Conservation (phyloP, 2,888 invertebrate genomes). For the Catocala nupta region DNA sequence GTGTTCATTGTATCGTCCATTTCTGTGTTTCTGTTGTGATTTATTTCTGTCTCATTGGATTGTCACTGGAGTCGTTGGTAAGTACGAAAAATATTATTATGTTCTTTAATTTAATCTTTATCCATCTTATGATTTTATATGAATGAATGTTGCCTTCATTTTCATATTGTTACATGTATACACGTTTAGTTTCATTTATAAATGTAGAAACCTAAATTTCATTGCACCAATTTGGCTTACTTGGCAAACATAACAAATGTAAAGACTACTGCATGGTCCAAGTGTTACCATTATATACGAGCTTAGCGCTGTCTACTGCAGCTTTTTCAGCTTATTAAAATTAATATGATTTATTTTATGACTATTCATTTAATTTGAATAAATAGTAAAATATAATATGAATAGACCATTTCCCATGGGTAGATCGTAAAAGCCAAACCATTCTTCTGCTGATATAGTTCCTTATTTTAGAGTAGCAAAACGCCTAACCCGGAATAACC, state of each 20-base stretch:
- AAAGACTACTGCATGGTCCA: slow-evolving; percentile 3
- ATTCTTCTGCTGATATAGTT: too few species aligned
- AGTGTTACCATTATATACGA: neutral
- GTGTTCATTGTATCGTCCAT: slow-evolving; percentile 68
- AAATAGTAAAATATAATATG: too few species aligned
- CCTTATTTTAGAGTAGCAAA: too few species aligned
- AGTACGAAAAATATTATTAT: slow-evolving; percentile 54
- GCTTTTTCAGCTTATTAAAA: neutral
- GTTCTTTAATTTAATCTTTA: slow-evolving; percentile 14
- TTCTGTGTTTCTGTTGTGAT: slow-evolving; percentile 80
- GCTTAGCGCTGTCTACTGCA: neutral
- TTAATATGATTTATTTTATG: neutral
- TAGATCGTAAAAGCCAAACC: too few species aligned
- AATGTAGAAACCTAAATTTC: slow-evolving; percentile 1
- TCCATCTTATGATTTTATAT: slow-evolving; percentile 9
- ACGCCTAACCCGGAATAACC: too few species aligned
- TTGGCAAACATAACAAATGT: slow-evolving; percentile 8
- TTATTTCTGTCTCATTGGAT: slow-evolving; percentile 78
- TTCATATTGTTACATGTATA: neutral
- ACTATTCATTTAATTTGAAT: too few species aligned
- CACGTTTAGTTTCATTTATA: neutral
- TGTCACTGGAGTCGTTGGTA: slow-evolving; percentile 75
- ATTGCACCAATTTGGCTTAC: neutral
- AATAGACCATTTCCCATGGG: too few species aligned
- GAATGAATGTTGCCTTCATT: slow-evolving; percentile 2